Evolutionary conservation across 2,888 invertebrate genomes (phyloP).

Genomic region (Scaptomyza flava): DNA sequence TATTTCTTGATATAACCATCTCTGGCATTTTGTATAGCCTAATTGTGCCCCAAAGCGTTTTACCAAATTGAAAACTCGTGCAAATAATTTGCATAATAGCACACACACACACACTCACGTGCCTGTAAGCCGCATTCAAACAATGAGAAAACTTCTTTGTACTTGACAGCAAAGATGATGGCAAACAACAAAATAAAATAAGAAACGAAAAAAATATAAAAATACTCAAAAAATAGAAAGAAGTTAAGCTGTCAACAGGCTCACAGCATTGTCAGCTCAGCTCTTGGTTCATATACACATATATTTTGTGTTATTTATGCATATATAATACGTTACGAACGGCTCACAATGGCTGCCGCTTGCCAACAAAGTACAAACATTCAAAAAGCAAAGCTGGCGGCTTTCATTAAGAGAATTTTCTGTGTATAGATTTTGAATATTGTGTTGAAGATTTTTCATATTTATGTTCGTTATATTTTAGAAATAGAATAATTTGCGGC

Average conservation of each 20-base stretch:
- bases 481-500: not conserved
- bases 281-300: conserved; percentile 60
- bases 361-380: not conserved
- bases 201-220: conserved; percentile 6
- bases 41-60: conserved; percentile 74
- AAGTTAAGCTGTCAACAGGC: conserved; percentile 69
- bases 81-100: conserved; percentile 75
- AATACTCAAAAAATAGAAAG: conserved; percentile 7
- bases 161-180: conserved; percentile 45
- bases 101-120: conserved; percentile 14
- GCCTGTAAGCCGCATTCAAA: conserved; percentile 45
- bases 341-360: conserved; percentile 47
- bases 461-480: not conserved
- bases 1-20: conserved; percentile 57
- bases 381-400: not conserved
- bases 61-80: conserved; percentile 76
- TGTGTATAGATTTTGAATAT: not conserved
- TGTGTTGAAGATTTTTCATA: not conserved
- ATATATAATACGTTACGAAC: conserved; percentile 51
- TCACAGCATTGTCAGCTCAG: conserved; percentile 43
- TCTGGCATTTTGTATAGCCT: conserved; percentile 53
- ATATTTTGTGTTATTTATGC: conserved; percentile 75
- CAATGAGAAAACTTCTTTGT: conserved; percentile 50
- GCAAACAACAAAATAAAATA: conserved; percentile 18
- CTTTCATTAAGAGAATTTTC: conserved; percentile 4